These are phyloP conservation scores for Solea senegalensis DNA, from an alignment of 2,113 vertebrate genomes.

Conservation along the genomic window DNA sequence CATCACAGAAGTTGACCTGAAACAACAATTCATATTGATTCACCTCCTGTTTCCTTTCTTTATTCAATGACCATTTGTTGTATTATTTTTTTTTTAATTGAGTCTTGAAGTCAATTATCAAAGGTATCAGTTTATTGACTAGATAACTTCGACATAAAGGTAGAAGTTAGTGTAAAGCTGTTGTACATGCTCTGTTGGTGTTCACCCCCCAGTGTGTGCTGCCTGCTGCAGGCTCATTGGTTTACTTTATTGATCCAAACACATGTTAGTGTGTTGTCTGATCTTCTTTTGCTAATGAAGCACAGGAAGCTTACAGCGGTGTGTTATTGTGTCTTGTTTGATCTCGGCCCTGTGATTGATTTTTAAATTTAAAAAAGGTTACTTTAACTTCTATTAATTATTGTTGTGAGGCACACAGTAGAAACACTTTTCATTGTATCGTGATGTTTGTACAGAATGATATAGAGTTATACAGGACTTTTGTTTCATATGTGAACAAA, in stretches of 20 bases:
- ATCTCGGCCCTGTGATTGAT: neutral
- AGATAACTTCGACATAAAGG: too few relatives aligned
- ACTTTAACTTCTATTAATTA: neutral
- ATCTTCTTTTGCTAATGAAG: neutral
- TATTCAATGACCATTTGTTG: too few relatives aligned
- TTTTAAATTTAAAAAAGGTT: slow-evolving; percentile 10
- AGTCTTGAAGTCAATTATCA: too few relatives aligned
- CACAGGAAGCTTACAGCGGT: slow-evolving; percentile 25
- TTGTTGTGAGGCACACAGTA: slow-evolving; percentile 4
- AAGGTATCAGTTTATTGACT: too few relatives aligned
- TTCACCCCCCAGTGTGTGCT: neutral
- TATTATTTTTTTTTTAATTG: too few relatives aligned
- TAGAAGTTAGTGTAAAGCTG: neutral
- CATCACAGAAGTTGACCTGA: too few relatives aligned
- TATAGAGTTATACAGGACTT: slow-evolving; percentile 32
- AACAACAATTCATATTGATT: neutral
- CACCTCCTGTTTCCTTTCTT: too few relatives aligned
- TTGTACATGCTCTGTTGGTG: too few relatives aligned
- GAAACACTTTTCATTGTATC: neutral
- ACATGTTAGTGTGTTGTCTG: slow-evolving; percentile 1
- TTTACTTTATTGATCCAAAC: neutral
- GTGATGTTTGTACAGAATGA: neutral
- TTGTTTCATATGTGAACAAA: neutral
- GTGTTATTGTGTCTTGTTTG: slow-evolving; percentile 15
- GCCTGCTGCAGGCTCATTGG: neutral